A percentile compares a stretch with the other conserved stretches of the same genome.
phyloP scores from a whole-genome alignment of 2,113 vertebrate genomes.

The Dascyllus trimaculatus region DNA sequence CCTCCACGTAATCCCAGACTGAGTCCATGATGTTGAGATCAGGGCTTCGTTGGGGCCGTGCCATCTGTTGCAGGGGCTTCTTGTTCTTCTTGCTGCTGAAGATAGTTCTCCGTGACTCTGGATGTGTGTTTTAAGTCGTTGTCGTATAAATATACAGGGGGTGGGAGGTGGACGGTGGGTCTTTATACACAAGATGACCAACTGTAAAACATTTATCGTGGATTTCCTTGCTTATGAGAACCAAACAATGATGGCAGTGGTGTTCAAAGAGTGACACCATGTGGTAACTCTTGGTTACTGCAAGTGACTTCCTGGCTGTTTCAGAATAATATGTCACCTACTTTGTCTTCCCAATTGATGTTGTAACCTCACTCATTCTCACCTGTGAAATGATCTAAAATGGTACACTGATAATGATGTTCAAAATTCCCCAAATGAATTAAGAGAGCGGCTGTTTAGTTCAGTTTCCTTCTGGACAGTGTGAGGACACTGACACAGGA shows the following conservation, averaged over 20 bases:
- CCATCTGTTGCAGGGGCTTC: neutral
- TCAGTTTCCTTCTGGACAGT: neutral
- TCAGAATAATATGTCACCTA: neutral
- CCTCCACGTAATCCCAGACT: too few species aligned
- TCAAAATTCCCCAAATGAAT: neutral
- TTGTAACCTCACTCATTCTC: neutral
- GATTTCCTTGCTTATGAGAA: neutral
- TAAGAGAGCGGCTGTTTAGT: neutral
- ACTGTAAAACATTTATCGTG: too few species aligned
- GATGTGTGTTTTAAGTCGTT: neutral
- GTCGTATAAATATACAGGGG: too few species aligned
- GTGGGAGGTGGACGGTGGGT: neutral
- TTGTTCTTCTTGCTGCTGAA: neutral
- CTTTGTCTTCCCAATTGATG: too few species aligned
- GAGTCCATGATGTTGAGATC: neutral
- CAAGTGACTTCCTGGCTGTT: conserved; percentile 12
- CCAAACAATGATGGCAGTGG: neutral
- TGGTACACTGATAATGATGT: neutral
- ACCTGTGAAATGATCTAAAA: neutral
- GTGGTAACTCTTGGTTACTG: conserved; percentile 40
- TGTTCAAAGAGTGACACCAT: conserved; percentile 55
- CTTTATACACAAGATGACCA: neutral
- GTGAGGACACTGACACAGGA: neutral
- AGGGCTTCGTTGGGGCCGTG: neutral
- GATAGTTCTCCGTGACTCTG: neutral